Percentiles rank a stretch among this genome's conserved stretches.
Evolutionary conservation across 2,888 invertebrate species (phyloP).

Genomic region (Protophormia terraenovae): DNA sequence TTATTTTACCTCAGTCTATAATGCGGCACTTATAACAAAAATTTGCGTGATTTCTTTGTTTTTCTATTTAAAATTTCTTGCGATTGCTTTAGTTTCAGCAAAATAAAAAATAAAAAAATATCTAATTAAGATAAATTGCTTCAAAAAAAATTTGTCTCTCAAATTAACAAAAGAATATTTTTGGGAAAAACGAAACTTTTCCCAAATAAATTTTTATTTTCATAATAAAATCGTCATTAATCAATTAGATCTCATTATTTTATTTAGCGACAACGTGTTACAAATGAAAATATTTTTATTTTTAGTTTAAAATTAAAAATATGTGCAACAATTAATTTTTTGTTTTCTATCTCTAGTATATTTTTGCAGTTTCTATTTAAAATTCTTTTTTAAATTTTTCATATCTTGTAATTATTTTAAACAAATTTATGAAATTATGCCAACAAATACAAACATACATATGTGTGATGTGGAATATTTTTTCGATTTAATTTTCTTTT

Average conservation of each 20-base stretch:
- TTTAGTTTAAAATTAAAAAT: constrained; percentile 46
- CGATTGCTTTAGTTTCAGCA: neutral
- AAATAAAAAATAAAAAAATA: constrained; percentile 39
- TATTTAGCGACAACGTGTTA: neutral
- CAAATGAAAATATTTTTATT: neutral
- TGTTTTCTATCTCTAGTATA: neutral
- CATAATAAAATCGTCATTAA: constrained; percentile 41
- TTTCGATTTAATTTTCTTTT: constrained; percentile 13
- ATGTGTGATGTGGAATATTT: neutral
- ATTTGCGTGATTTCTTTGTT: constrained; percentile 22
- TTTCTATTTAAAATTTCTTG: neutral
- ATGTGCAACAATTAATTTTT: constrained; percentile 60
- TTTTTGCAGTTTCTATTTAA: neutral
- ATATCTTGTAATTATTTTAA: constrained; percentile 47
- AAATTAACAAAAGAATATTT: constrained; percentile 39
- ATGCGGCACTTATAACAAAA: neutral
- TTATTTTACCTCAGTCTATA: neutral
- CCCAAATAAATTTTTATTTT: neutral
- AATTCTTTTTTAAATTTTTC: neutral
- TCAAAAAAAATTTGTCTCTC: neutral
- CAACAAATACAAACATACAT: constrained; percentile 60
- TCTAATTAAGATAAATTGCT: constrained; percentile 54
- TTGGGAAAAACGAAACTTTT: neutral
- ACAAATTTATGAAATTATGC: constrained; percentile 63
- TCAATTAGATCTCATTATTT: constrained; percentile 27